Base-by-base conservation (phyloP, 2,113 vertebrate genomes). In the Ptyas mucosa region DNA sequence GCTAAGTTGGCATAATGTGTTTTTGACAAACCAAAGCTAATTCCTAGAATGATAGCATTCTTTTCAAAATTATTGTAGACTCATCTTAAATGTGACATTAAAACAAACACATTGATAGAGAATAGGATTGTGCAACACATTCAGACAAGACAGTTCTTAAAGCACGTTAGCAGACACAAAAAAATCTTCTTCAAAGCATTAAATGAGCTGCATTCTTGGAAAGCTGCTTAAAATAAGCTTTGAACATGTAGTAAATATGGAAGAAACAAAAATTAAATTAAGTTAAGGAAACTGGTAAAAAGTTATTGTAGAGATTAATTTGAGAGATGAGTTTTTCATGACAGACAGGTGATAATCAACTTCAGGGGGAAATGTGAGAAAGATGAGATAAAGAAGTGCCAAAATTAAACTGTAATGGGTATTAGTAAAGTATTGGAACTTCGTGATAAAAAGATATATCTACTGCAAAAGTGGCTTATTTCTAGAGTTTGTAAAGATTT, bases 51-150 rank as follows among this genome's bases (percentile, higher is more conserved):
- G 6, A 81, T 81, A 39, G 4, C 15, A 39, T 81, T 81, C 34
- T 81, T 81, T 81, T 81, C 34, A 39, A 39, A 81, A 81, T 81
- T 39, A 34, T 81, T 75, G 14, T 75, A 75, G 69, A 81, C 34
- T 39, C 94, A 18, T 91, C 8, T 88, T 85, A 96, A 92, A 11
- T 93, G 87, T 75, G 12, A 57, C 91, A 93, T 46, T 94, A 96
- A 95, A 96, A 89, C 26, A 93, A 34, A 21, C 88, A 43, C 12
- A 5, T 93, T 92, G 51, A 64, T 86, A 55, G 61, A 52, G 5
- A 89, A 93, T 39, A 87, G 91, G 75, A 95, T 81, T 81, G 34
- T 39, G 69, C 69, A 21, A 81, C 6, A 20, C 14, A 39, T 81
- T 81, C 69, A 81, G 69, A 81, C 34, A 81, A 81, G 34, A 9